These are phyloP conservation scores for Phataginus tetradactyla DNA, from an alignment of 2,797 vertebrate genomes.

Conservation along the genomic window DNA sequence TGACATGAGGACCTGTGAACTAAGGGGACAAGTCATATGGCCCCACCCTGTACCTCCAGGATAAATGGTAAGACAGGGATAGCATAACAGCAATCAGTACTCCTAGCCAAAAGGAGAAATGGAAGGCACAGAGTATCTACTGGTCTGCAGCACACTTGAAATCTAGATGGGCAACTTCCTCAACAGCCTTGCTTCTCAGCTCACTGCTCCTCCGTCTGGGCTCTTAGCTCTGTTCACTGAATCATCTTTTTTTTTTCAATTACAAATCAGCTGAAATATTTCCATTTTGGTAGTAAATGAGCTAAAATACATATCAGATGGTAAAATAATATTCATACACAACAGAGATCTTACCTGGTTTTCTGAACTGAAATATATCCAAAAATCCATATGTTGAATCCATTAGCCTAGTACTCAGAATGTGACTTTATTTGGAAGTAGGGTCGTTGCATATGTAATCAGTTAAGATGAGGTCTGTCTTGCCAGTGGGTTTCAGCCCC, in stretches of 20 bases:
- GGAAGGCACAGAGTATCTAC: accelerated
- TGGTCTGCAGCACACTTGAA: neutral
- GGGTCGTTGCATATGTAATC: too few species aligned
- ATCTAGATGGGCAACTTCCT: neutral
- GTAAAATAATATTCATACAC: neutral
- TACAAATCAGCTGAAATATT: neutral
- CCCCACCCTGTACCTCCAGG: neutral
- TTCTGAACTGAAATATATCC: neutral
- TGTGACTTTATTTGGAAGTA: neutral
- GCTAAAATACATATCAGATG: neutral
- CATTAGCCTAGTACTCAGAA: neutral
- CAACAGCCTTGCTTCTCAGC: neutral
- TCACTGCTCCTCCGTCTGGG: neutral
- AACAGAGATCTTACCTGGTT: neutral
- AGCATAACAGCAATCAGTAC: accelerated
- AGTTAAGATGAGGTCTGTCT: neutral
- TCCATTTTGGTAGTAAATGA: neutral
- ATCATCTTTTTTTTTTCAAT: neutral
- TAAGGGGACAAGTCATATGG: neutral
- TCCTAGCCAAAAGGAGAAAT: neutral
- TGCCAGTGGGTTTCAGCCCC: too few species aligned
- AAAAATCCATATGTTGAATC: neutral
- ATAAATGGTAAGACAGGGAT: neutral
- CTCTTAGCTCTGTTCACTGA: neutral
- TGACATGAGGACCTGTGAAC: neutral